A percentile compares a stretch with the other conserved stretches of the same genome.
phyloP scores from a whole-genome alignment of 2,113 vertebrate species.

The Piprites chloris region DNA sequence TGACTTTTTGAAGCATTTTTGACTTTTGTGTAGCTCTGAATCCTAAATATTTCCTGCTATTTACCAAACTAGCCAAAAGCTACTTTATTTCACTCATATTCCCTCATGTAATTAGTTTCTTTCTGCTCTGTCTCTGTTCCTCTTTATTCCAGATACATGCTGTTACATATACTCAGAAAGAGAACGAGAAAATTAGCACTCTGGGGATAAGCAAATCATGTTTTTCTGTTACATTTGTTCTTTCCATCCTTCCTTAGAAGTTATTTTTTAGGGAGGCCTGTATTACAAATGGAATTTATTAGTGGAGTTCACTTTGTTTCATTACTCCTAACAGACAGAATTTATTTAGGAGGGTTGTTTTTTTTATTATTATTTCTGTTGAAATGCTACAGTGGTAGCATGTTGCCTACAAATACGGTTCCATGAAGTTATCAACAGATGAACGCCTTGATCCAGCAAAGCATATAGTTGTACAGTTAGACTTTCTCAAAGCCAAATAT shows the following conservation, averaged over 20 bases:
- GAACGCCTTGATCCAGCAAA: not conserved
- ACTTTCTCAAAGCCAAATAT: not conserved
- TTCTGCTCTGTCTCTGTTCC: not conserved
- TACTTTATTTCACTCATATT: not conserved
- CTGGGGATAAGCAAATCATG: not conserved
- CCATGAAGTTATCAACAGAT: not conserved
- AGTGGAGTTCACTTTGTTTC: not conserved
- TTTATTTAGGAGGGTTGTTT: not conserved
- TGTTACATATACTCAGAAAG: not conserved
- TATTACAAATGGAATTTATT: not conserved
- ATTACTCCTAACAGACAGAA: not conserved
- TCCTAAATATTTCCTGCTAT: not conserved
- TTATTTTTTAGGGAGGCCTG: not conserved
- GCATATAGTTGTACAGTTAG: not conserved
- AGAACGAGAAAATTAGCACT: not conserved
- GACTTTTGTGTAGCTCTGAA: not conserved
- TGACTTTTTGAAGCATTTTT: not conserved
- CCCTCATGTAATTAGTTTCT: not conserved
- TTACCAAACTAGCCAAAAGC: not conserved
- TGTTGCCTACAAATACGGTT: not conserved
- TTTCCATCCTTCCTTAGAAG: not conserved
- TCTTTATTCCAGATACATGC: not conserved
- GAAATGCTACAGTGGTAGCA: not conserved
- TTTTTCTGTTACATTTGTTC: not conserved
- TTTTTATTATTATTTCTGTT: not conserved